phyloP scores from a whole-genome alignment of 2,888 invertebrate species.

The Sphaerophoria taeniata region DNA sequence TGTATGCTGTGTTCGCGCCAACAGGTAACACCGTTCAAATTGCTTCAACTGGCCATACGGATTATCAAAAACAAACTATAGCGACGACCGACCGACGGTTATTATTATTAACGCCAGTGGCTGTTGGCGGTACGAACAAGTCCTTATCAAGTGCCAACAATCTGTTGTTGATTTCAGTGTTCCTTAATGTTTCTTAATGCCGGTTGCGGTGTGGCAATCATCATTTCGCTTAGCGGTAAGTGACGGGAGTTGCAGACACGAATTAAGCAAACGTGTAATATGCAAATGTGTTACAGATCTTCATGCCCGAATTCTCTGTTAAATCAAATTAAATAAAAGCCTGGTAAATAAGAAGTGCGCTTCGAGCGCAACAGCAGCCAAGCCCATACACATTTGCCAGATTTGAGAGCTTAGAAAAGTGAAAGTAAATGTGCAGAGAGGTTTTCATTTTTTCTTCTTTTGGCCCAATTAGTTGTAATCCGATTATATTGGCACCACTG shows the following conservation, averaged over 20 bases:
- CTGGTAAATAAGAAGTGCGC: slow-evolving; percentile 1
- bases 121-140: slow-evolving; percentile 24
- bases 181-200: slow-evolving; percentile 44
- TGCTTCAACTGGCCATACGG: slow-evolving; percentile 40
- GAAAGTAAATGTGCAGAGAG: slow-evolving; percentile 49
- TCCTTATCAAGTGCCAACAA: slow-evolving; percentile 62
- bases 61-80: slow-evolving; percentile 73
- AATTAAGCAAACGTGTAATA: slow-evolving; percentile 68
- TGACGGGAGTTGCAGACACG: slow-evolving; percentile 67
- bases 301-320: neutral
- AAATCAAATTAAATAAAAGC: slow-evolving; percentile 56
- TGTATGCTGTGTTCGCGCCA: slow-evolving; percentile 50
- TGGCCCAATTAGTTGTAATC: slow-evolving; percentile 71
- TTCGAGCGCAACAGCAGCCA: neutral
- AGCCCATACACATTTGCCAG: neutral
- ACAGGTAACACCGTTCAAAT: slow-evolving; percentile 67
- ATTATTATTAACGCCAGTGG: slow-evolving; percentile 58
- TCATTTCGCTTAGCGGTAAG: slow-evolving; percentile 66
- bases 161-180: slow-evolving; percentile 56
- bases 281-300: slow-evolving; percentile 66
- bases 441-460: slow-evolving; percentile 25
- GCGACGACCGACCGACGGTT: neutral
- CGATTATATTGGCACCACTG: slow-evolving; percentile 64
- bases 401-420: slow-evolving; percentile 5
- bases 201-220: slow-evolving; percentile 19